Percentiles rank a stretch among this genome's conserved stretches.
Conservation (phyloP, 2,888 invertebrate genomes). For the Ctena decussata region DNA sequence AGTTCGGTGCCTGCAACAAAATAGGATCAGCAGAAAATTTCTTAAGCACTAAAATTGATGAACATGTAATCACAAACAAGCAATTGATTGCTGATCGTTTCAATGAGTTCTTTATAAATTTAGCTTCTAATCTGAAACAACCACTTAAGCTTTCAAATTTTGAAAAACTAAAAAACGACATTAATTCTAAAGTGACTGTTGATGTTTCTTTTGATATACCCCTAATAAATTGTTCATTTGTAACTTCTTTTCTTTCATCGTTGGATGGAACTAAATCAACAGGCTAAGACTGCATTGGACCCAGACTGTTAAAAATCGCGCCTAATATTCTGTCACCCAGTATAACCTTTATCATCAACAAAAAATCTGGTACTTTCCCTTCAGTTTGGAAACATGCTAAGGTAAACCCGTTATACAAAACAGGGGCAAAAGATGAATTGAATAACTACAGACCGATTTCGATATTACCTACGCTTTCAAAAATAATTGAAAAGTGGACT, state of each 20-base stretch:
- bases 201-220: background rate
- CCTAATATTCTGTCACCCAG: too few relatives aligned
- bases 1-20: background rate
- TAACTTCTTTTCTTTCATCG: background rate
- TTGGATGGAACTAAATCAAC: background rate
- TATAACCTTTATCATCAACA: too few relatives aligned
- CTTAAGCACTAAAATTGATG: background rate
- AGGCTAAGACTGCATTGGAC: background rate
- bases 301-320: background rate
- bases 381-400: too few relatives aligned
- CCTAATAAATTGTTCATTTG: background rate
- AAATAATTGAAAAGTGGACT: too few relatives aligned
- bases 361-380: too few relatives aligned
- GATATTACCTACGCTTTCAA: too few relatives aligned
- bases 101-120: background rate
- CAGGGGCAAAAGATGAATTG: too few relatives aligned
- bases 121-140: background rate
- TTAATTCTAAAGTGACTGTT: background rate
- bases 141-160: background rate
- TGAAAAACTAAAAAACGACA: background rate
- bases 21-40: background rate
- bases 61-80: background rate
- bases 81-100: background rate
- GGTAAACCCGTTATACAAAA: too few relatives aligned
- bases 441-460: too few relatives aligned